Evolutionary conservation across 2,797 vertebrate genomes (phyloP), one percentile per base, ranked within the genome.

Genomic region (Lepus townsendii): DNA sequence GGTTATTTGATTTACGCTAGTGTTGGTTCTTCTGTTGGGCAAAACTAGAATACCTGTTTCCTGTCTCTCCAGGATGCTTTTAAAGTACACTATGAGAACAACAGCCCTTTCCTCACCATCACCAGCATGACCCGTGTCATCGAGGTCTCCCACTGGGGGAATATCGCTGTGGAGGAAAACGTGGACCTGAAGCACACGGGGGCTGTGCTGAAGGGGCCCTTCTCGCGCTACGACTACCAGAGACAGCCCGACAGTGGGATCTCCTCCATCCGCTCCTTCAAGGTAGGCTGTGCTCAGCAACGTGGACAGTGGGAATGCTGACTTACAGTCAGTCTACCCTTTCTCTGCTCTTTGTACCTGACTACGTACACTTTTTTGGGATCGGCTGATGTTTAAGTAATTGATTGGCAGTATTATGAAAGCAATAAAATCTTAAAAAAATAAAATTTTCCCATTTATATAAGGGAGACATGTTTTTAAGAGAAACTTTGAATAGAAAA

Each of bases 121-220:
- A 99, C 99, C 96, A 99, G 99, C 96, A 99, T 99, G 98, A 99
- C 98, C 2, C 98, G 99, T 19, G 98, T 98, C 93, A 99, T 99
- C 0, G 99, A 99, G 97, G 99, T 99, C 62, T 99, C 99, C 82
- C 99, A 99, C 97, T 99, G 99, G 99, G 99, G 99, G 0, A 99
- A 99, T 98, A 99, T 99, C 47, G 99, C 99, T 0, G 99, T 99
- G 90, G 99, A 99, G 91, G 99, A 99, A 96, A 99, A 99, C 0
- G 98, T 99, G 38, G 99, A 99, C 96, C 96, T 99, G 96, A 99
- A 99, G 96, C 99, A 99, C 97, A 99, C 99, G 0, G 99, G 99
- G 14, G 99, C 99, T 10, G 91, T 98, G 60, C 99, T 99, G 50
- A 99, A 99, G 97, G 99, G 99, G 0, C 99, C 99, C 0, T 99